phyloP scores from a whole-genome alignment of 1,140 invertebrate species.

The Nephila pilipes region DNA sequence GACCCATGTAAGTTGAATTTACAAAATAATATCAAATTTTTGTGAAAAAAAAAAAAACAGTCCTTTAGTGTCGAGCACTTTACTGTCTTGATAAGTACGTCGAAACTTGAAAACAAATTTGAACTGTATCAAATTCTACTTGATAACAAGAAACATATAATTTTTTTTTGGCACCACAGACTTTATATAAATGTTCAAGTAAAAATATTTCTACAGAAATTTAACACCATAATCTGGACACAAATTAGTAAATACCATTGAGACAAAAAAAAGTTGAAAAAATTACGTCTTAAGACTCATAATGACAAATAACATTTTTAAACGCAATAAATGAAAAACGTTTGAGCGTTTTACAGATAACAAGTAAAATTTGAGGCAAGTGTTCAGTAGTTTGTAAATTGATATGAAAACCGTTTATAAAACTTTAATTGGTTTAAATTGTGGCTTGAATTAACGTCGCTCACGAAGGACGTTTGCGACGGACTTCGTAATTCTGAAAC shows the following conservation, averaged over 20 bases:
- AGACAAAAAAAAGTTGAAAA: not conserved
- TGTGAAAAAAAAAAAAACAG: not conserved
- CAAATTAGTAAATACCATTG: not conserved
- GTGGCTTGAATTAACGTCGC: too few relatives aligned
- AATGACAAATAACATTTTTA: conserved; percentile 17
- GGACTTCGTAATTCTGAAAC: too few relatives aligned
- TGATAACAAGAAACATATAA: conserved; percentile 13
- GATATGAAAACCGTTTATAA: too few relatives aligned
- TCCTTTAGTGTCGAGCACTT: not conserved
- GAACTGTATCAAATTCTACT: not conserved
- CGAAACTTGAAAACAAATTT: not conserved
- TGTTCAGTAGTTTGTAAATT: not conserved
- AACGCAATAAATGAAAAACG: conserved; percentile 6
- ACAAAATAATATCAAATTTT: not conserved
- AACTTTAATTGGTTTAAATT: too few relatives aligned
- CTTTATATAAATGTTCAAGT: conserved; percentile 29
- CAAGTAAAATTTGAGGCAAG: conserved; percentile 26
- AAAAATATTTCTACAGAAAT: conserved; percentile 16
- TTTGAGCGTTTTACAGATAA: conserved; percentile 29
- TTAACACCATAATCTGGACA: not conserved
- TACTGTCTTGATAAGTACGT: conserved; percentile 1
- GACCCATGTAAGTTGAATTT: not conserved
- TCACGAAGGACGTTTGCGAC: too few relatives aligned
- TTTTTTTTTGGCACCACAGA: conserved; percentile 63
- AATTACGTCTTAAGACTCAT: not conserved